Evolutionary conservation across 2,888 invertebrate species (phyloP).

Genomic region (Candidula unifasciata): DNA sequence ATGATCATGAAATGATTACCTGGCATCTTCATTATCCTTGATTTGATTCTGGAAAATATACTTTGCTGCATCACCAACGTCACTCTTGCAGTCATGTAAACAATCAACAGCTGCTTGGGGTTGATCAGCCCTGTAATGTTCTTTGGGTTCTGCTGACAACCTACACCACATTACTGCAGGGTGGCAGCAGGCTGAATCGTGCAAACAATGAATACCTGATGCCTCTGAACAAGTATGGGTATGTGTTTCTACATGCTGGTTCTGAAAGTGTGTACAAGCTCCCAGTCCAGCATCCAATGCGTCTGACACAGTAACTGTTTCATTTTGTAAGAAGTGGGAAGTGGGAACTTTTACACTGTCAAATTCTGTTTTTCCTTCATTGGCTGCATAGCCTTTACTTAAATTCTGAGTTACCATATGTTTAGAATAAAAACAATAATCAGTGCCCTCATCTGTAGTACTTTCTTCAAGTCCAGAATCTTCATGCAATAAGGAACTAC

Average conservation of each 20-base stretch:
- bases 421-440: too few relatives aligned
- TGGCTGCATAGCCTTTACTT: neutral
- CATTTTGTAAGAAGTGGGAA: neutral
- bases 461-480: neutral
- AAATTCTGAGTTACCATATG: neutral
- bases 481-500: neutral
- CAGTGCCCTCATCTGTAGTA: neutral
- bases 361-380: neutral
- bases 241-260: neutral
- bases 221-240: too few relatives aligned
- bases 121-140: neutral
- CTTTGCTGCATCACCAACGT: neutral
- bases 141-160: neutral
- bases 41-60: neutral
- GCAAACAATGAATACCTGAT: neutral
- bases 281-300: neutral
- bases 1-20: slow-evolving; percentile 6
- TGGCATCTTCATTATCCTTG: neutral
- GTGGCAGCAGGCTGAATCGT: neutral
- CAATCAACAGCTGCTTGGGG: neutral
- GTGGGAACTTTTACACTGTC: neutral
- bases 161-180: neutral
- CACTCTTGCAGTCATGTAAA: slow-evolving; percentile 26
- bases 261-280: neutral
- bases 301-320: neutral